Conservation (phyloP, 2,113 vertebrate species). For the Mustela lutreola region DNA sequence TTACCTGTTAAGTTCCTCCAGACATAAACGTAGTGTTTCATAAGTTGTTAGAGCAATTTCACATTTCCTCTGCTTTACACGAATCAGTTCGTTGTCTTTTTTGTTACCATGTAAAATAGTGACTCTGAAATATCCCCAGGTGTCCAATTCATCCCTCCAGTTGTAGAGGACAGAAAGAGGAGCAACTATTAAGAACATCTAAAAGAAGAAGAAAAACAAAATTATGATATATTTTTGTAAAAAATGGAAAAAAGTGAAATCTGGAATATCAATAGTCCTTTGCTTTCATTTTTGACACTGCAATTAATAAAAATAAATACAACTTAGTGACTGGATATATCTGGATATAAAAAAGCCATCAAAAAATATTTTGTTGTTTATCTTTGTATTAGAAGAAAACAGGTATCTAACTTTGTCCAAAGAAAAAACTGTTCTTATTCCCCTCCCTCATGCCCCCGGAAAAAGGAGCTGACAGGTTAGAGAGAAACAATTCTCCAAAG, state of each 20-base stretch:
- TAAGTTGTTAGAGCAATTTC: slow-evolving; percentile 97
- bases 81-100: slow-evolving; percentile 93
- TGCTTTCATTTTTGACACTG: slow-evolving; percentile 29
- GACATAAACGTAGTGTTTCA: slow-evolving; percentile 93
- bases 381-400: slow-evolving; percentile 25
- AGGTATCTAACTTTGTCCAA: not conserved
- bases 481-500: not conserved
- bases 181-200: slow-evolving; percentile 97
- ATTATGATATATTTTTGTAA: not conserved
- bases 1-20: slow-evolving; percentile 96
- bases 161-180: slow-evolving; percentile 98
- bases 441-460: rapidly evolving
- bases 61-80: slow-evolving; percentile 93
- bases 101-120: slow-evolving; percentile 93
- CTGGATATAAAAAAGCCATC: slow-evolving; percentile 23
- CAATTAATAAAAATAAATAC: not conserved
- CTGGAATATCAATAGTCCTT: not conserved
- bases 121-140: slow-evolving; percentile 96
- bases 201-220: slow-evolving; percentile 21
- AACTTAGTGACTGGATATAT: not conserved
- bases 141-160: slow-evolving; percentile 98
- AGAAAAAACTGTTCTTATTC: not conserved
- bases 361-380: not conserved
- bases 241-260: slow-evolving; percentile 45
- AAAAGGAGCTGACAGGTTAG: not conserved